Conservation (phyloP, 2,797 vertebrate species). For the Tinamus major region DNA sequence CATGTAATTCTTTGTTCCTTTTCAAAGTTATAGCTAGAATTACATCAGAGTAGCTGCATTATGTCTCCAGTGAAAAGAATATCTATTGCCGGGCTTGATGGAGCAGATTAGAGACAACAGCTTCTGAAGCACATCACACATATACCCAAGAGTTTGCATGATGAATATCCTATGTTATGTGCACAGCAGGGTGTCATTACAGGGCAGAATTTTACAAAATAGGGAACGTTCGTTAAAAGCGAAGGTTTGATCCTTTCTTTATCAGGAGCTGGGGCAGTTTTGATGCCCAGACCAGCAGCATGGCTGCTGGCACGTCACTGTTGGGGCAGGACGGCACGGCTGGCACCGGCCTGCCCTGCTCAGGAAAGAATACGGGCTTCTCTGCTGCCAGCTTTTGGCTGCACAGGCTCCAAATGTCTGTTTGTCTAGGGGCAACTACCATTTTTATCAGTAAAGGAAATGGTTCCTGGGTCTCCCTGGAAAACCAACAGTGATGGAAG, state of each 20-base stretch:
- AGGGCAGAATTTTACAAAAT: neutral
- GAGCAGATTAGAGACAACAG: neutral
- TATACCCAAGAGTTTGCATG: neutral
- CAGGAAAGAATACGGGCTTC: neutral
- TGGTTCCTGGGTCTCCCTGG: neutral
- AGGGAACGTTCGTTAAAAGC: neutral
- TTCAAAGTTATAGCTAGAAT: constrained; percentile 36
- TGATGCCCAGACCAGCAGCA: neutral
- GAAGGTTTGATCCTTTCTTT: neutral
- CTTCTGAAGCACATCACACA: neutral
- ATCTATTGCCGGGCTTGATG: neutral
- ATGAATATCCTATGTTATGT: neutral
- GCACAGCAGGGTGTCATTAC: neutral
- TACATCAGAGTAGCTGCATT: neutral
- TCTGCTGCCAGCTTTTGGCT: neutral
- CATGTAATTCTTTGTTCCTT: constrained; percentile 2
- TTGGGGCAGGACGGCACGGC: neutral
- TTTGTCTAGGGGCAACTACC: neutral
- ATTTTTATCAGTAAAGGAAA: constrained; percentile 25
- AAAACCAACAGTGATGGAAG: neutral
- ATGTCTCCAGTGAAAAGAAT: neutral
- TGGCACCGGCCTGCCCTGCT: neutral
- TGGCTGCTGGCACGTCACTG: neutral
- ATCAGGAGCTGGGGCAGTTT: neutral
- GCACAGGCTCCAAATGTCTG: neutral